These are phyloP conservation scores for Nothura maculosa DNA, from an alignment of 2,797 vertebrate genomes.

Conservation along the genomic window DNA sequence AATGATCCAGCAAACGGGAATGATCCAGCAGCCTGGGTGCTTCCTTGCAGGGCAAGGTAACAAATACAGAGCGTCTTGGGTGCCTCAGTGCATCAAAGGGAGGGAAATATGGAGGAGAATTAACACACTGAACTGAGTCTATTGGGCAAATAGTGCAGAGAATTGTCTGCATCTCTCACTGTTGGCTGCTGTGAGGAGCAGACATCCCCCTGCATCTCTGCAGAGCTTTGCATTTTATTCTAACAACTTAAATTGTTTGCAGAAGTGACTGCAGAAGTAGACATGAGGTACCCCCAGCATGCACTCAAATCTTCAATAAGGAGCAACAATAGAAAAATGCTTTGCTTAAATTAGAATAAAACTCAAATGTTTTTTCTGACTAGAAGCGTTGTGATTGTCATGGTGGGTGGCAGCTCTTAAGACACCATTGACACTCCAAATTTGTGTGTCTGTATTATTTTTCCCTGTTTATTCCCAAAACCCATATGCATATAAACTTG, in stretches of 20 bases:
- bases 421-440: rapidly evolving
- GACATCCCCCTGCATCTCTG: rapidly evolving
- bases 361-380: rapidly evolving
- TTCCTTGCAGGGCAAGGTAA: neutral
- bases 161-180: rapidly evolving
- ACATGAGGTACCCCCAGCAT: rapidly evolving
- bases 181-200: rapidly evolving
- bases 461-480: too few relatives aligned
- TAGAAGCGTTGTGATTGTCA: rapidly evolving
- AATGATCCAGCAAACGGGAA: neutral
- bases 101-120: neutral
- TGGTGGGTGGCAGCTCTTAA: rapidly evolving
- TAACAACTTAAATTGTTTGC: rapidly evolving
- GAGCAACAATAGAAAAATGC: rapidly evolving
- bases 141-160: rapidly evolving
- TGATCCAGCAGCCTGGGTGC: too few relatives aligned
- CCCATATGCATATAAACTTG: too few relatives aligned
- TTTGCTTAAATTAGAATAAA: rapidly evolving
- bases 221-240: rapidly evolving
- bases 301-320: rapidly evolving
- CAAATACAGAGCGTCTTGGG: neutral
- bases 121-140: rapidly evolving
- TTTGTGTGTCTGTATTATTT: too few relatives aligned
- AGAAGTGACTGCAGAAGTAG: neutral
- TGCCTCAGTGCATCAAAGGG: too few relatives aligned